These are phyloP conservation scores for Neotoxoptera formosana DNA, from an alignment of 1,140 invertebrate genomes.

Conservation along the genomic window DNA sequence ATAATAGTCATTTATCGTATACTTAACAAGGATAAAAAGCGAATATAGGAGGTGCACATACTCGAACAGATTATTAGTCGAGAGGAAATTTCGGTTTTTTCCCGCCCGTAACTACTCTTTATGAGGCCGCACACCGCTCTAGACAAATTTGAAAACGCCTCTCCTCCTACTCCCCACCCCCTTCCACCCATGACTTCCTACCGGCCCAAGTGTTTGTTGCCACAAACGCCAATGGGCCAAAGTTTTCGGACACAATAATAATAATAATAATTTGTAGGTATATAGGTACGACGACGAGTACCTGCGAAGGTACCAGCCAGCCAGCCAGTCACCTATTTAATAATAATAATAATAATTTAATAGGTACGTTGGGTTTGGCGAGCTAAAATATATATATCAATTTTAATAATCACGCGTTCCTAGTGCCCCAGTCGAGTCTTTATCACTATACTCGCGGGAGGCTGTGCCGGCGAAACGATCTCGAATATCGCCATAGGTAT, in stretches of 20 bases:
- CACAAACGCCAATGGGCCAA: neutral
- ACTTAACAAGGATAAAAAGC: neutral
- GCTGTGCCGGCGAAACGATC: neutral
- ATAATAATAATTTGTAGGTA: neutral
- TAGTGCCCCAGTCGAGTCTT: no score
- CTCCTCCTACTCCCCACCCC: neutral
- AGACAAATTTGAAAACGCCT: neutral
- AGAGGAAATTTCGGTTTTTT: neutral
- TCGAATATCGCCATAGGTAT: conserved; percentile 2
- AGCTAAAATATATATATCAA: neutral
- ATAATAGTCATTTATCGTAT: neutral
- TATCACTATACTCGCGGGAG: neutral
- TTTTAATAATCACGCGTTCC: neutral
- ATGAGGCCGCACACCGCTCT: neutral
- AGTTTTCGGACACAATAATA: neutral
- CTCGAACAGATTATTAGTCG: no score
- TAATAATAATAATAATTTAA: neutral
- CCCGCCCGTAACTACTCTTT: neutral
- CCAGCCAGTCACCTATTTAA: no score
- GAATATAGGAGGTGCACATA: no score
- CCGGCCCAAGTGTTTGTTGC: neutral
- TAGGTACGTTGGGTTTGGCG: neutral
- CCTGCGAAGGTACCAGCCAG: no score
- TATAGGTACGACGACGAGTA: neutral
- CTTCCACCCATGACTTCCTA: neutral